Percentiles rank a stretch among this genome's conserved stretches.
phyloP scores from a whole-genome alignment of 2,888 invertebrate genomes.

The Acanthosepion lycidas region DNA sequence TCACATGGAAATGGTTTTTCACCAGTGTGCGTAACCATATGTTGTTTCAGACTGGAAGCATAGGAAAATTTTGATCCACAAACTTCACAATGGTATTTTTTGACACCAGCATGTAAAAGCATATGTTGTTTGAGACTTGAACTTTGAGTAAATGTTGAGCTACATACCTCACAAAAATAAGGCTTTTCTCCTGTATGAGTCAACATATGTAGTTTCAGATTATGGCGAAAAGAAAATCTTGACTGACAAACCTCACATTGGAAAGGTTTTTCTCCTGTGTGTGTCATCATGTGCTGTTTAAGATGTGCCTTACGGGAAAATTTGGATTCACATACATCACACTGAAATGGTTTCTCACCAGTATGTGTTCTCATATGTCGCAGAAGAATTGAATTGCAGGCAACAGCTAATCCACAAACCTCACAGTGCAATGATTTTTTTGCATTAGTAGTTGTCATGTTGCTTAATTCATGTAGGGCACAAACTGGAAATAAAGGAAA shows the following conservation, averaged over 20 bases:
- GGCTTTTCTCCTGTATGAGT: slow-evolving; percentile 37
- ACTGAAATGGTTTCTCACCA: not conserved
- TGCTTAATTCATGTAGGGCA: not conserved
- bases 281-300: slow-evolving; percentile 25
- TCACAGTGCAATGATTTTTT: not conserved
- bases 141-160: not conserved
- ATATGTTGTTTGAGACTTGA: slow-evolving; percentile 35
- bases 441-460: not conserved
- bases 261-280: slow-evolving; percentile 33
- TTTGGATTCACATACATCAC: not conserved
- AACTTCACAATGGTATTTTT: not conserved
- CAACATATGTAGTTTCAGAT: slow-evolving; percentile 35
- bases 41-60: not conserved
- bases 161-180: not conserved
- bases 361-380: slow-evolving; percentile 35
- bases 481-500: not conserved
- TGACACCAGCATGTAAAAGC: slow-evolving; percentile 34
- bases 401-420: not conserved
- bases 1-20: slow-evolving; percentile 35
- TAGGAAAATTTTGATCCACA: slow-evolving; percentile 36
- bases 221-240: not conserved
- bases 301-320: not conserved
- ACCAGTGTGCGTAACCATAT: slow-evolving; percentile 36
- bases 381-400: slow-evolving; percentile 1
- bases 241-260: not conserved